Evolutionary conservation across 1,140 invertebrate genomes (phyloP), one percentile per base, ranked within the genome.

Genomic region (Orchesella cincta): DNA sequence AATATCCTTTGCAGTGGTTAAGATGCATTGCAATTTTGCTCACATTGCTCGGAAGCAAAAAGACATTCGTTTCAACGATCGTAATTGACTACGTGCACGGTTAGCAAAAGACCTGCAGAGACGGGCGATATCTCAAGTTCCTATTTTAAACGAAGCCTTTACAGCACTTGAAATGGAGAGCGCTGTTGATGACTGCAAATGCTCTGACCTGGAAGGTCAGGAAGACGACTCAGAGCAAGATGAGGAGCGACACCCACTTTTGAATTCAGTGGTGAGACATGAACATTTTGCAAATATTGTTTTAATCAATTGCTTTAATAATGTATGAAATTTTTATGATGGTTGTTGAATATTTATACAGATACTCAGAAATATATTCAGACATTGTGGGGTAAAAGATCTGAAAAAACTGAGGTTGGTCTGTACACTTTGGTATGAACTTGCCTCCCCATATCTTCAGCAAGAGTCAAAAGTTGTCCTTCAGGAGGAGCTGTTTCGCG

Each of bases 301-400:
- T 57, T 46, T 46, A 46, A 46, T 8, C 39, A 5, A 46, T 18
- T 46, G 39, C 18, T 46, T 46, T 18, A 46, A 46, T 18, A 57
- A 23, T 23, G 8, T 5, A 14, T 57, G 52, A 57, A 12, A 26
- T 23, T 57, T 23, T 57, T 12, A 5, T 23, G 12, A 57, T 57
- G 5, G 31, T 12, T 46, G 8, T 8, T 46, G 39, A 31, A 8
- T 67, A 12, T 46, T 46, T 46, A 8, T 73, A 2, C 54, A 77
- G 76, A 72, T 77, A 12, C 57, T 77, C 0, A 20, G 57, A 46
- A 77, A 77, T 33, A 74, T 77, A 29, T 74, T 77, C 8, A 36
- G 74, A 46, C 74, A 64, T 28, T 54, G 73, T 18, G 20, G 39
- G 5, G 57, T 77, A n/a, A 73, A 74, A 70, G 76, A 77, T 46